Evolutionary conservation across 37 sponge, comb jelly and placozoan species (phyloP).

Genomic region (Tethya wilhelma): DNA sequence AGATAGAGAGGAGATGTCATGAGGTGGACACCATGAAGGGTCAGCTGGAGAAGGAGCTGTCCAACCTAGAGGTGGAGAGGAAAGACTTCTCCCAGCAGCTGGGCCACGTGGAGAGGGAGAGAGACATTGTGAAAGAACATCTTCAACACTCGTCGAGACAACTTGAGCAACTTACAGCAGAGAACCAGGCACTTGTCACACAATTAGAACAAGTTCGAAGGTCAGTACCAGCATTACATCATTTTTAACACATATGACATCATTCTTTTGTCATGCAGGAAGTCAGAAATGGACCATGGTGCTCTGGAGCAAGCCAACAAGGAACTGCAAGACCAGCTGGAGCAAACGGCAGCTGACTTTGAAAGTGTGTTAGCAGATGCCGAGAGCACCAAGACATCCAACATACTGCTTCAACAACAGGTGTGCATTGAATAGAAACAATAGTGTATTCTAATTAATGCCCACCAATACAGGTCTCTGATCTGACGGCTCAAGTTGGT

Average conservation of each 20-base stretch:
- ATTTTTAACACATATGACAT: background rate
- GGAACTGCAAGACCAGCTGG: background rate
- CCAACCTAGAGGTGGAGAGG: conserved; percentile 23
- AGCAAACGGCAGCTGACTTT: background rate
- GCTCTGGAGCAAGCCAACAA: background rate
- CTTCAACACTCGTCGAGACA: background rate
- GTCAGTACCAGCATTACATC: background rate
- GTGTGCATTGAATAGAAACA: background rate
- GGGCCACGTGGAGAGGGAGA: background rate
- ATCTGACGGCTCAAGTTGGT: conserved; percentile 1
- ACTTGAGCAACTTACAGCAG: background rate
- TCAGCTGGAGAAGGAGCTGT: conserved; percentile 28
- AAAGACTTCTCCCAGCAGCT: background rate
- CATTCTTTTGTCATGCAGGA: background rate
- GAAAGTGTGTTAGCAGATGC: background rate
- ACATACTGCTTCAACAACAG: background rate
- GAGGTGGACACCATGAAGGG: conserved; percentile 4
- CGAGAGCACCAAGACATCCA: background rate
- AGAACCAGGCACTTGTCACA: background rate
- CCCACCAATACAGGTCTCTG: background rate
- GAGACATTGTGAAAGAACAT: background rate
- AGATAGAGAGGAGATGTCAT: conserved; percentile 16
- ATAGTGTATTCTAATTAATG: background rate
- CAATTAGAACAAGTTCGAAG: background rate
- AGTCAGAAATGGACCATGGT: background rate